Percentiles rank a stretch among this genome's conserved stretches.
Evolutionary conservation across 2,888 invertebrate genomes (phyloP).

Genomic region (Orchesella flavescens): DNA sequence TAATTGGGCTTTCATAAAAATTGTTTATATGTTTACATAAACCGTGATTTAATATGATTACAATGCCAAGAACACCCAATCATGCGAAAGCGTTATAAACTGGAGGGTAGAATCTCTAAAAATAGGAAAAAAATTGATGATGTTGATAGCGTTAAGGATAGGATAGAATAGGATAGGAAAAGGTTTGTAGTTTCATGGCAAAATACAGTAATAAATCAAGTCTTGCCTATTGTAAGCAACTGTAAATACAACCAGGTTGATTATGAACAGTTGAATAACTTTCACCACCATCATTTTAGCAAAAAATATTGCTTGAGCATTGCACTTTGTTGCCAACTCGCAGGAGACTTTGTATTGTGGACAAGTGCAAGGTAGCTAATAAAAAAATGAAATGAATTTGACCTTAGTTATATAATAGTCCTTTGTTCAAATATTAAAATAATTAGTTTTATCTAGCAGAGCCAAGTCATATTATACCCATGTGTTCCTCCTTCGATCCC

Average conservation of each 20-base stretch:
- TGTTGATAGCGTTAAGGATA: neutral
- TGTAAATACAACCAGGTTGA: constrained; percentile 33
- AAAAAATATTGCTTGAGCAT: constrained; percentile 48
- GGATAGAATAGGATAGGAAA: too few relatives aligned
- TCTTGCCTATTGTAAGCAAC: constrained; percentile 19
- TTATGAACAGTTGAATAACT: constrained; percentile 34
- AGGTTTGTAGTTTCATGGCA: too few relatives aligned
- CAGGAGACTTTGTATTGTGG: constrained; percentile 49
- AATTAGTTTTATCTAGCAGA: too few relatives aligned
- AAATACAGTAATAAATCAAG: too few relatives aligned
- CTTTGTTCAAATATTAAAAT: too few relatives aligned
- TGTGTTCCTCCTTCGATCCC: constrained; percentile 16
- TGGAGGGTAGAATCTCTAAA: constrained; percentile 3
- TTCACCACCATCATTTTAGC: constrained; percentile 43
- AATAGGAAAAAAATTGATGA: neutral
- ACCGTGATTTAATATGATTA: constrained; percentile 1
- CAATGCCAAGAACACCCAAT: constrained; percentile 43
- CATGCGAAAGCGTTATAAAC: constrained; percentile 22
- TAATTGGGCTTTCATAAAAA: neutral
- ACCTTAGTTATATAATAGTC: too few relatives aligned
- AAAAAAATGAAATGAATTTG: too few relatives aligned
- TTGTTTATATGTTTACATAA: neutral
- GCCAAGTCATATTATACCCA: constrained; percentile 13
- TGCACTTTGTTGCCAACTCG: constrained; percentile 35
- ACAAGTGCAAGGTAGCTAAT: constrained; percentile 42